These are phyloP conservation scores for Dasypogon diadema DNA, from an alignment of 2,888 invertebrate species.

Conservation along the genomic window DNA sequence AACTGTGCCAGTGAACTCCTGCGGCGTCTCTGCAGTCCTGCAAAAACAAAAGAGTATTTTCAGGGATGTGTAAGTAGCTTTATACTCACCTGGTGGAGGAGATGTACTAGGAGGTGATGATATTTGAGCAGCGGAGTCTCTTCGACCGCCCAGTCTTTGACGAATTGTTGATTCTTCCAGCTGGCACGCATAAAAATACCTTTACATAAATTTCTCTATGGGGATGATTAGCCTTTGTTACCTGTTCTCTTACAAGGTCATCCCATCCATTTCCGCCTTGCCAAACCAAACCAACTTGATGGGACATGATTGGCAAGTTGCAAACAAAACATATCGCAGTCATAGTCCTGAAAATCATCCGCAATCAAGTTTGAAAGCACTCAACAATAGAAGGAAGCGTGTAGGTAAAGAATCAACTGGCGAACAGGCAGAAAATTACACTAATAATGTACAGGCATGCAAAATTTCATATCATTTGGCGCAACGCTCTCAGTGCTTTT, in stretches of 20 bases:
- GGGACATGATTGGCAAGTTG: slow-evolving; percentile 93
- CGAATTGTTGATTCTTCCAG: slow-evolving; percentile 86
- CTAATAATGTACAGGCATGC: not conserved
- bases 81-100: slow-evolving; percentile 69
- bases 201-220: not conserved
- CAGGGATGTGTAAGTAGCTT: not conserved
- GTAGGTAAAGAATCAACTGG: not conserved
- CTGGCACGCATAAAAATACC: slow-evolving; percentile 54
- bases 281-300: slow-evolving; percentile 95
- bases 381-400: slow-evolving; percentile 2
- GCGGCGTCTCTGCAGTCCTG: slow-evolving; percentile 78
- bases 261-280: slow-evolving; percentile 96
- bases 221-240: too few species aligned
- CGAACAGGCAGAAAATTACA: not conserved
- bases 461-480: not conserved
- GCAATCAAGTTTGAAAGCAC: slow-evolving; percentile 32
- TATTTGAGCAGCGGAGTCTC: slow-evolving; percentile 93
- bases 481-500: too few species aligned
- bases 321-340: slow-evolving; percentile 96
- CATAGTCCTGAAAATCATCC: slow-evolving; percentile 80
- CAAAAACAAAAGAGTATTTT: slow-evolving; percentile 49
- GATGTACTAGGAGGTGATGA: slow-evolving; percentile 87
- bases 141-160: slow-evolving; percentile 85
- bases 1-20: slow-evolving; percentile 89
- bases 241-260: slow-evolving; percentile 88